Percentiles rank a stretch among this genome's conserved stretches.
These are phyloP conservation scores for Bambusicola thoracicus DNA, from an alignment of 2,113 vertebrate genomes.

Conservation along the genomic window DNA sequence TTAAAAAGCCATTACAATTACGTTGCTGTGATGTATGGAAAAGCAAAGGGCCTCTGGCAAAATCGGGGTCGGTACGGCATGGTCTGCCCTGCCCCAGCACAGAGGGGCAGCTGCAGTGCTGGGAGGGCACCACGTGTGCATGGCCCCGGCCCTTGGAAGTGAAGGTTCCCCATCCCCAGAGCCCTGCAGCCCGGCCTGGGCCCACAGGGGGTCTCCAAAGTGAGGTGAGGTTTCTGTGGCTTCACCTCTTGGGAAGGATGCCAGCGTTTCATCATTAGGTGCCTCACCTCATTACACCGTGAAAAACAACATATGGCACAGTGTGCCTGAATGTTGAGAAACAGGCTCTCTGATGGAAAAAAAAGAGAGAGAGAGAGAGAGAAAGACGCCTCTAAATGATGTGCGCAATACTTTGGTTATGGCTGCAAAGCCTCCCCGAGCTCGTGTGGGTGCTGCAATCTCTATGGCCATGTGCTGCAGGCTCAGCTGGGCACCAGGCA, in stretches of 20 bases:
- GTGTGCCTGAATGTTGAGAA: slow-evolving; percentile 18
- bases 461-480: rapidly evolving
- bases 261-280: slow-evolving; percentile 49
- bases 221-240: not conserved
- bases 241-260: slow-evolving; percentile 47
- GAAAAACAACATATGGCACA: slow-evolving; percentile 73
- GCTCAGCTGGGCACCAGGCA: rapidly evolving
- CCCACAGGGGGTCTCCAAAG: not conserved
- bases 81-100: not conserved
- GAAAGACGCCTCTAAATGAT: not conserved
- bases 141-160: rapidly evolving
- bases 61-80: rapidly evolving
- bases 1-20: not conserved
- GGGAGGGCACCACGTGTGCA: rapidly evolving
- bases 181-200: not conserved
- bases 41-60: not conserved
- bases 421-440: not conserved
- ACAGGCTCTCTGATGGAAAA: not conserved
- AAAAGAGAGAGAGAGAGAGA: not conserved
- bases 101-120: rapidly evolving
- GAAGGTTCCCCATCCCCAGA: not conserved
- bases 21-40: rapidly evolving
- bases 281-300: slow-evolving; percentile 30
- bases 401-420: not conserved
- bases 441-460: not conserved